Conservation (phyloP, 2,113 vertebrate genomes). For the Chionomys nivalis region DNA sequence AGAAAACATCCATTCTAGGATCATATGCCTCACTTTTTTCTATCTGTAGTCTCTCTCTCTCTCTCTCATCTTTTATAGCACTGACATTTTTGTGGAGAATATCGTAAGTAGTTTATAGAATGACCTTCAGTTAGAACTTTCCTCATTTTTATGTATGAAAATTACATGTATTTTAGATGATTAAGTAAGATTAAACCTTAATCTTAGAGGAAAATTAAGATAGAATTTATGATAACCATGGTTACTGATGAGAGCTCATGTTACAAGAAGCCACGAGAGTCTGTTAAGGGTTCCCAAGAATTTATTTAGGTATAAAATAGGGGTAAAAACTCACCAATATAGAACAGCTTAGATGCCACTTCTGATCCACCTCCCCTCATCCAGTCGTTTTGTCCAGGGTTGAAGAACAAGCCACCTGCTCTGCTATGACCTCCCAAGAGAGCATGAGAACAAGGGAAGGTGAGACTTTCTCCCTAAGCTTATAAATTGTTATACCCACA, state of each 20-base stretch:
- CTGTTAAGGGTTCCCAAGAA: no score
- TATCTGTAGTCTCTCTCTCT: not conserved
- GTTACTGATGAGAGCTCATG: not conserved
- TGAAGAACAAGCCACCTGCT: no score
- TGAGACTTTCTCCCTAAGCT: no score
- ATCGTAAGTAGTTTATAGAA: not conserved
- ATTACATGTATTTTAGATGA: not conserved
- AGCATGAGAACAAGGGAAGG: no score
- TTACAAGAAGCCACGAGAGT: no score
- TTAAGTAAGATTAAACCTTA: conserved; percentile 25
- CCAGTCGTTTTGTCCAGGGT: no score
- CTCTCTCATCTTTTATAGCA: not conserved
- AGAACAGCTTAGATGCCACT: no score
- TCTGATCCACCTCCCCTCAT: no score
- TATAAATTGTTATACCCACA: no score
- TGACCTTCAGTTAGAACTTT: not conserved
- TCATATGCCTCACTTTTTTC: not conserved
- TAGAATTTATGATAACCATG: not conserved
- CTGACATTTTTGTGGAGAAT: not conserved
- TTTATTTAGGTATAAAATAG: no score
- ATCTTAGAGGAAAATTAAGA: conserved; percentile 30
- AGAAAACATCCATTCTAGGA: not conserved
- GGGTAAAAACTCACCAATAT: no score
- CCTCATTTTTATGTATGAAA: not conserved
- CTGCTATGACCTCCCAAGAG: no score